These are phyloP conservation scores for Sarcophaga caerulescens DNA, from an alignment of 2,888 invertebrate genomes.

Conservation along the genomic window DNA sequence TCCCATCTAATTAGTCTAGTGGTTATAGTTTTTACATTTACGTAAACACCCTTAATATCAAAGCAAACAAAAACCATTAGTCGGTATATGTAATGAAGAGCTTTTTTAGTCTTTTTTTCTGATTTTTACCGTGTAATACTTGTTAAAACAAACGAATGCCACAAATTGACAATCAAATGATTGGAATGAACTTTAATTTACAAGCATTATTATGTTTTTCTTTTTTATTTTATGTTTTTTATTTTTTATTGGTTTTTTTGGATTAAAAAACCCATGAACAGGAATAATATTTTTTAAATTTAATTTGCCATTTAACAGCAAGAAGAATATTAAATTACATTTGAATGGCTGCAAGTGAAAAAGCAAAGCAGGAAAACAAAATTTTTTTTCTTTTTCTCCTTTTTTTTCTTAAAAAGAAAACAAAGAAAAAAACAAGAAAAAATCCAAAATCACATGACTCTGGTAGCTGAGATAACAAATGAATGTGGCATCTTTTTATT, in stretches of 20 bases:
- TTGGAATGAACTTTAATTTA: constrained; percentile 32
- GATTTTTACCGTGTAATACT: neutral
- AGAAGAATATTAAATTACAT: constrained; percentile 19
- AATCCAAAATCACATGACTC: too few relatives aligned
- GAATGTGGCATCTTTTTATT: neutral
- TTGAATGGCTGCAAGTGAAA: neutral
- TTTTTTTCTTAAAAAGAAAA: too few relatives aligned
- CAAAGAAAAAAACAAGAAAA: too few relatives aligned
- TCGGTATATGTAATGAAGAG: neutral
- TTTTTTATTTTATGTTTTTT: too few relatives aligned
- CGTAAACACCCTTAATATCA: neutral
- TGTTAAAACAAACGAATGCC: constrained; percentile 20
- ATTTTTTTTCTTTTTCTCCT: neutral
- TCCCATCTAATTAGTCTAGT: too few relatives aligned
- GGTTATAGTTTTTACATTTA: too few relatives aligned
- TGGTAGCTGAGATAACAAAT: too few relatives aligned
- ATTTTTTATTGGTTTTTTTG: too few relatives aligned
- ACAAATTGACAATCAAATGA: constrained; percentile 38
- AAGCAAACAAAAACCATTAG: neutral
- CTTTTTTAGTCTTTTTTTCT: constrained; percentile 6
- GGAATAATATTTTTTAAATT: neutral
- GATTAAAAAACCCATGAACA: too few relatives aligned
- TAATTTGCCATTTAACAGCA: neutral
- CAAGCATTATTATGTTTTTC: neutral
- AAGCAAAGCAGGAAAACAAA: neutral